Conservation (phyloP, 2,113 vertebrate species). For the Austrofundulus limnaeus region DNA sequence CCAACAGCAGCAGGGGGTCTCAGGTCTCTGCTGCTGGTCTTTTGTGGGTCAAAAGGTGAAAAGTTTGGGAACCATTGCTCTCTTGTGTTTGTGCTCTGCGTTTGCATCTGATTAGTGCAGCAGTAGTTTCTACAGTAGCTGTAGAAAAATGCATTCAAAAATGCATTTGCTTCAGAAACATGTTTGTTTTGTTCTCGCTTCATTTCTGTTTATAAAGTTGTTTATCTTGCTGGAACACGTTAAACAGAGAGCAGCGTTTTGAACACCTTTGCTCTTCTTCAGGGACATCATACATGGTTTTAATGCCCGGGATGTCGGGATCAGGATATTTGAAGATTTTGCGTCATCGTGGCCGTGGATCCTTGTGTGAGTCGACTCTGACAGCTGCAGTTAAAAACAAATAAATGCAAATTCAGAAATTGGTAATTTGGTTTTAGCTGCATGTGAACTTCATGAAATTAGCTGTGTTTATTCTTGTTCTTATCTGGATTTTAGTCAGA, state of each 20-base stretch:
- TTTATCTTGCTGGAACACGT: not conserved
- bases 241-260: not conserved
- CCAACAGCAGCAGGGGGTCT: too few relatives aligned
- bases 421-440: too few relatives aligned
- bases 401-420: not conserved
- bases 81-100: too few relatives aligned
- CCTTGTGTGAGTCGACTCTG: slow-evolving; percentile 82
- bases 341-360: slow-evolving; percentile 89
- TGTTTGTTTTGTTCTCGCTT: not conserved
- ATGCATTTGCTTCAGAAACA: not conserved
- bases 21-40: too few relatives aligned
- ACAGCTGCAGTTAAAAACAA: not conserved
- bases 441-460: too few relatives aligned
- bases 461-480: too few relatives aligned
- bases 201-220: not conserved
- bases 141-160: not conserved
- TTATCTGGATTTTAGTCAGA: too few relatives aligned
- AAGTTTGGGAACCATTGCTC: too few relatives aligned
- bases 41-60: too few relatives aligned
- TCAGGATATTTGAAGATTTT: slow-evolving; percentile 89
- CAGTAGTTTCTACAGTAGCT: not conserved
- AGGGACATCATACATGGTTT: slow-evolving; percentile 71
- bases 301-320: slow-evolving; percentile 77
- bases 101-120: too few relatives aligned
- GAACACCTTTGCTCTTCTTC: slow-evolving; percentile 19